phyloP scores from a whole-genome alignment of 2,888 invertebrate species.

The Halictus quadricinctus region DNA sequence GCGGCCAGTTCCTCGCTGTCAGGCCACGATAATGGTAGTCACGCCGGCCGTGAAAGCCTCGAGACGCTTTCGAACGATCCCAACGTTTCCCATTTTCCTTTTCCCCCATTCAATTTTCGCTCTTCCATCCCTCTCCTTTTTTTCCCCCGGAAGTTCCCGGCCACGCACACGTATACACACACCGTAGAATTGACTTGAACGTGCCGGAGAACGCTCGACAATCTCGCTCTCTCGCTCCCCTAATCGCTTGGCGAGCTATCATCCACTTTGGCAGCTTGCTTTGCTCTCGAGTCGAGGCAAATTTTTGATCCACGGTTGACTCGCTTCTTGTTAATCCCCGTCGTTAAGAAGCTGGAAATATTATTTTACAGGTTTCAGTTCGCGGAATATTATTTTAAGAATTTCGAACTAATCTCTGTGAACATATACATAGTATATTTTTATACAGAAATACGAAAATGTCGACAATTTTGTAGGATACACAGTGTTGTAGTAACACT shows the following conservation, averaged over 20 bases:
- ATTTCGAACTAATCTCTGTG: too few species aligned
- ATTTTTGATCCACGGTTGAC: background rate
- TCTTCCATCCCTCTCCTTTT: background rate
- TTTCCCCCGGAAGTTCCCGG: conserved; percentile 8
- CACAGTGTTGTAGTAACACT: too few species aligned
- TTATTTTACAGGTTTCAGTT: background rate
- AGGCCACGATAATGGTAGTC: conserved; percentile 2
- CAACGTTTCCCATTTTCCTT: background rate
- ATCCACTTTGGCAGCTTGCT: background rate
- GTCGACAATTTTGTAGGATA: too few species aligned
- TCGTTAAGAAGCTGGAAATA: background rate
- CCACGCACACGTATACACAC: conserved; percentile 28
- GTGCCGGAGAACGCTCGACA: conserved; percentile 55
- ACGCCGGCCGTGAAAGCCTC: conserved; percentile 14
- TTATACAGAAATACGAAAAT: too few species aligned
- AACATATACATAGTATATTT: too few species aligned
- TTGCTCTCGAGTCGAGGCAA: background rate
- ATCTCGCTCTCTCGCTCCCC: conserved; percentile 4
- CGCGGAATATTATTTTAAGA: too few species aligned
- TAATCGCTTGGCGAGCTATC: background rate
- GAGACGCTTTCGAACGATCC: background rate
- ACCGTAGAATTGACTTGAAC: conserved; percentile 66
- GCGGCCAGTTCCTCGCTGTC: conserved; percentile 9
- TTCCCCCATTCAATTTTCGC: background rate
- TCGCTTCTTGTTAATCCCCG: background rate